Evolutionary conservation across 1,140 invertebrate genomes (phyloP).

Genomic region (Pseudoatta argentina): DNA sequence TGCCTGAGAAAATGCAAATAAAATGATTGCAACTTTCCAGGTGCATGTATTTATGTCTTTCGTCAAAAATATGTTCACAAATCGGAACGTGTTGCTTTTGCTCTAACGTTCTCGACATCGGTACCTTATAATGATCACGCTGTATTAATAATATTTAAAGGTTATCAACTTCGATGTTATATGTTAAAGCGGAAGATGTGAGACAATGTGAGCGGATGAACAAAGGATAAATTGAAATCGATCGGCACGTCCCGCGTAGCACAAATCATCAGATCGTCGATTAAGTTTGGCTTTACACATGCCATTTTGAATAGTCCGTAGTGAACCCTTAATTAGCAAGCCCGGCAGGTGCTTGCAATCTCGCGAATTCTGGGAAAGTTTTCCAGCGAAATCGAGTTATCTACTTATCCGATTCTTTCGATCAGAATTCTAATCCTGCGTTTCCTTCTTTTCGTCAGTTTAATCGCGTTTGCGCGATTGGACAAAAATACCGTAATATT

Average conservation of each 20-base stretch:
- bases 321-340: constrained; percentile 10
- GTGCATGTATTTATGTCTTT: not conserved
- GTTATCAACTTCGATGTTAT: constrained; percentile 48
- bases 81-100: not conserved
- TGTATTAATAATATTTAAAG: constrained; percentile 49
- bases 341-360: constrained; percentile 31
- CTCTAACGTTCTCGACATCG: not conserved
- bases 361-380: constrained; percentile 33
- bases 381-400: not conserved
- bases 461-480: constrained; percentile 4
- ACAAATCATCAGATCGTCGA: constrained; percentile 38
- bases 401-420: not conserved
- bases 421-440: not conserved
- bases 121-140: not conserved
- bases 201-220: not conserved
- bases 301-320: constrained; percentile 35
- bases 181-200: constrained; percentile 42
- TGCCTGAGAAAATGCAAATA: constrained; percentile 1
- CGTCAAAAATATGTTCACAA: constrained; percentile 12
- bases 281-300: constrained; percentile 45
- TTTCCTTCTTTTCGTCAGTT: not conserved
- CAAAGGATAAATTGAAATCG: constrained; percentile 63
- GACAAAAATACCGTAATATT: not conserved
- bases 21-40: not conserved
- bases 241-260: constrained; percentile 12